Evolutionary conservation across 2,888 invertebrate genomes (phyloP), one percentile per base, ranked within the genome.

Genomic region (Microdon myrmicae): DNA sequence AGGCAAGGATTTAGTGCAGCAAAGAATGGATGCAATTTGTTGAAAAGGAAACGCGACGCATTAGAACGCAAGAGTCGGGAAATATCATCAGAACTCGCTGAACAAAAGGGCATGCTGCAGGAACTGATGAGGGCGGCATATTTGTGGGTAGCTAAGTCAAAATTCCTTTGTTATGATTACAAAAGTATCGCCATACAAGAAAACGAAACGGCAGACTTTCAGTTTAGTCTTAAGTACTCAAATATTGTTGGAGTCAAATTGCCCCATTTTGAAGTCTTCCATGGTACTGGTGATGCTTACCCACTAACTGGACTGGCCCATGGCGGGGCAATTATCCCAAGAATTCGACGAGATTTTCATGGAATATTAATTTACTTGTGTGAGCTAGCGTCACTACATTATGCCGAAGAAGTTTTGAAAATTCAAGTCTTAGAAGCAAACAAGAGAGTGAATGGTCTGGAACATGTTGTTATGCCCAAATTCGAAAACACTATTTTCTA

Each of bases 371-470:
- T n/a, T 0, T 20, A 64, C 3, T 43, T 77, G 13, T 59, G 73
- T 4, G 39, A 58, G 0, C 43, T 68, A 1, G 74, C 74, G 0
- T 75, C 76, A 3, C 16, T 73, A 6, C 64, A 72, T 9, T 74
- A 70, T 14, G 70, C 72, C 22, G 29, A 55, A 1, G 58, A 69
- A 0, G 58, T 70, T 51, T 16, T 77, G 25, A 3, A 14, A 4
- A 28, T 56, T 0, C 71, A 68, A 6, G 68, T 71, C 1, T 68
- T 54, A 1, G 74, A 73, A 26, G 75, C 71, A 1, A 76, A 74
- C 25, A 75, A 70, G 73, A 71, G 77, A 0, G 70, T 75, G 1
- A 76, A 76, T 59, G 77, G 74, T 0, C 28, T 77, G 59, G 74
- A 76, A n/a, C 69, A 68, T 61, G 72, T 75, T 35, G 68, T 76